Percentiles rank a stretch among this genome's conserved stretches.
Conservation (phyloP, 2,113 vertebrate genomes). For the Thryonomys swinderianus region DNA sequence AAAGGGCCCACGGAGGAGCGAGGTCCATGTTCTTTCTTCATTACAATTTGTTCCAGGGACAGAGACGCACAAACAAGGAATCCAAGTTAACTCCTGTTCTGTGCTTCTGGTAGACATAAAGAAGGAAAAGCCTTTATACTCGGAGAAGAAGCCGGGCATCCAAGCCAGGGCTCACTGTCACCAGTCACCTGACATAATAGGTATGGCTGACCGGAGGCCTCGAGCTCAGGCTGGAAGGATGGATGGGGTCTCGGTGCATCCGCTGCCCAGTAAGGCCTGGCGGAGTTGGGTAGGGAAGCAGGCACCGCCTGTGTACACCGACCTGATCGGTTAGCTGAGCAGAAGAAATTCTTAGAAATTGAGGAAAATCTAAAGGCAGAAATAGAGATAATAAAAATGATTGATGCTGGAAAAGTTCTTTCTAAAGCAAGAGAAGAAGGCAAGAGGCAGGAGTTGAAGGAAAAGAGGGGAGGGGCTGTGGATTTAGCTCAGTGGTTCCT, state of each 20-base stretch:
- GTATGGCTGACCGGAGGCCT: background rate
- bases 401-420: background rate
- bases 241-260: too few relatives aligned
- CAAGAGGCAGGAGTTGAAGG: background rate
- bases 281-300: background rate
- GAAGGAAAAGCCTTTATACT: slow-evolving; percentile 46
- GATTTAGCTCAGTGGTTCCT: too few relatives aligned
- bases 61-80: background rate
- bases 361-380: background rate
- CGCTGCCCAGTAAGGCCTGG: fast-evolving
- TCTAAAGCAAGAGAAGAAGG: background rate
- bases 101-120: slow-evolving; percentile 40
- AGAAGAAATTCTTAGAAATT: background rate
- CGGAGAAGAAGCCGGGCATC: background rate
- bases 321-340: background rate
- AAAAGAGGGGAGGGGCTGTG: background rate
- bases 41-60: slow-evolving; percentile 42
- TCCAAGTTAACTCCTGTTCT: background rate
- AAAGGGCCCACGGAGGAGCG: background rate
- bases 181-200: slow-evolving; percentile 2
- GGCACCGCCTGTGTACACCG: too few relatives aligned
- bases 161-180: background rate
- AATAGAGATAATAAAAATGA: background rate
- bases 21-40: background rate
- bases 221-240: background rate